Conservation (phyloP, 2,888 invertebrate genomes). For the Platycnemis pennipes region DNA sequence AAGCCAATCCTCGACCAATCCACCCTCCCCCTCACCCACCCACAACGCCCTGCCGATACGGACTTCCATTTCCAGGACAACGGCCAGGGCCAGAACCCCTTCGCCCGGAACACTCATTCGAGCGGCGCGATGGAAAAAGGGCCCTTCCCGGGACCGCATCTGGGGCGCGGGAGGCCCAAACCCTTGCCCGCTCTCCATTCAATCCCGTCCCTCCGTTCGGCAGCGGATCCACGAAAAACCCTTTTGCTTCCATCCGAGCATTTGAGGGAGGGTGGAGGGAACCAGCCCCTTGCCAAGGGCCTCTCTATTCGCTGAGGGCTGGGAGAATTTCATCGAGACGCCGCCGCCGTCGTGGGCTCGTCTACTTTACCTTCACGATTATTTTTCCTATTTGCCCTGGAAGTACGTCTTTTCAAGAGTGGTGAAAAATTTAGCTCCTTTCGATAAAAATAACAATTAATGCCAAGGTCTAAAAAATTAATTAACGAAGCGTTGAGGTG, state of each 20-base stretch:
- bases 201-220: not conserved
- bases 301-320: not conserved
- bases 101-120: slow-evolving; percentile 21
- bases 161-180: not conserved
- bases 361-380: not conserved
- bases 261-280: not conserved
- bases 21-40: not conserved
- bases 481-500: no score
- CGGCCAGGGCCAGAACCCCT: not conserved
- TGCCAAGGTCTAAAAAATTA: no score
- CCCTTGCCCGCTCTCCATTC: not conserved
- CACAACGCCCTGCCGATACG: no score
- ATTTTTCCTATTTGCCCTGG: no score
- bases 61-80: not conserved
- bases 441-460: no score
- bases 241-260: not conserved
- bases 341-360: not conserved
- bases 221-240: not conserved
- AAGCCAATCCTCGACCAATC: not conserved
- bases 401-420: no score
- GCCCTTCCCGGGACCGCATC: not conserved
- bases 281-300: not conserved
- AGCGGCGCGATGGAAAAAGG: not conserved
- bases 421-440: no score
- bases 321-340: not conserved